These are phyloP conservation scores for Nansenia antarctica DNA, from an alignment of 2,113 vertebrate genomes.

Conservation along the genomic window DNA sequence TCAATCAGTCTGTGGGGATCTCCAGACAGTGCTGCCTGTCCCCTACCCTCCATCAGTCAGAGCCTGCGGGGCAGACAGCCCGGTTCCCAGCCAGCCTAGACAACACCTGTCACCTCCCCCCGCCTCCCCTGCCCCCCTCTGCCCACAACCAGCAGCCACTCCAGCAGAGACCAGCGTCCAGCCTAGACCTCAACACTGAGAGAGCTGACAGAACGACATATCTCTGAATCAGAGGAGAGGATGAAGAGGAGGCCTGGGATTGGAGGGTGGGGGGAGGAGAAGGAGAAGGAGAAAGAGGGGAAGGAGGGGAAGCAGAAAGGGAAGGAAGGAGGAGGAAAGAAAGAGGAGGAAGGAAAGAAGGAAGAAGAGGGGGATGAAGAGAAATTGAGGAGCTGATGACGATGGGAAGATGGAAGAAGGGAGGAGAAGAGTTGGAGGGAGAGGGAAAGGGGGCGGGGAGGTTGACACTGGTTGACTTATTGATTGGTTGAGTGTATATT, in stretches of 20 bases:
- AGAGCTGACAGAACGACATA: background rate
- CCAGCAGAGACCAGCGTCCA: background rate
- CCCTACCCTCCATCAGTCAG: constrained; percentile 62
- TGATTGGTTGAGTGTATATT: background rate
- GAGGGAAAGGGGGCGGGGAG: background rate
- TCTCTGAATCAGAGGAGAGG: background rate
- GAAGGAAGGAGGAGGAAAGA: background rate
- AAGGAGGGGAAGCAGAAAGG: background rate
- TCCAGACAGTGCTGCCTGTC: constrained; percentile 43
- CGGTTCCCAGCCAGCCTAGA: constrained; percentile 38
- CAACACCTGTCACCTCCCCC: constrained; percentile 41
- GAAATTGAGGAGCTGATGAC: too few relatives aligned
- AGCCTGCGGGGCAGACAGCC: constrained; percentile 27
- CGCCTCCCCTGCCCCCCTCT: background rate
- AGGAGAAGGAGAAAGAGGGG: background rate
- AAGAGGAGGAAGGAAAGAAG: background rate
- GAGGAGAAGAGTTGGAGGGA: background rate
- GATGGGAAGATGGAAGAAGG: background rate
- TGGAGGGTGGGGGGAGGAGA: too few relatives aligned
- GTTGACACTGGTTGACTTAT: background rate
- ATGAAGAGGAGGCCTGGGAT: too few relatives aligned
- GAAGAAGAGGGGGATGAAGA: background rate
- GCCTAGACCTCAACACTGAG: background rate
- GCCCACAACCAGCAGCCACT: background rate
- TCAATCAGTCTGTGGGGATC: constrained; percentile 55